Conservation (phyloP, 2,797 vertebrate genomes). For the Sternotherus odoratus region DNA sequence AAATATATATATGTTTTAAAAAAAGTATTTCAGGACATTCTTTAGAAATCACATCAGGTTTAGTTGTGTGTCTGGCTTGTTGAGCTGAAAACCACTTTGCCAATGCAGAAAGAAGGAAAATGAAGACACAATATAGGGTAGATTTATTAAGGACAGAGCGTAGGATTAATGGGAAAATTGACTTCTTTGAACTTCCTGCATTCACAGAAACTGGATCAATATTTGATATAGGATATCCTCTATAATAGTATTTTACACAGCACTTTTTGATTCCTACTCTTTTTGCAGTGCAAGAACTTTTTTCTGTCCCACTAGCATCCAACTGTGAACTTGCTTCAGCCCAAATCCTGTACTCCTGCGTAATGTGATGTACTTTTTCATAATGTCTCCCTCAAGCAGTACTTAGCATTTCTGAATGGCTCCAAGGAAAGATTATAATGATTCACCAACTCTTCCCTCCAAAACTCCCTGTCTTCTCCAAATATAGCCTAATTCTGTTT, state of each 20-base stretch:
- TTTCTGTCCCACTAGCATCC: neutral
- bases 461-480: neutral
- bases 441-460: neutral
- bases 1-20: neutral
- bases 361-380: neutral
- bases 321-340: neutral
- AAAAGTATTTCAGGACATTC: slow-evolving; percentile 6
- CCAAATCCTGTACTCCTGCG: neutral
- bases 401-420: neutral
- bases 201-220: slow-evolving; percentile 44
- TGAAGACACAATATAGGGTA: slow-evolving; percentile 12
- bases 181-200: slow-evolving; percentile 43
- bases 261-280: slow-evolving; percentile 35
- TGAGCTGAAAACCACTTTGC: slow-evolving; percentile 31
- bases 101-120: slow-evolving; percentile 2
- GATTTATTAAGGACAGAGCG: slow-evolving; percentile 21
- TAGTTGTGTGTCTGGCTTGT: slow-evolving; percentile 5
- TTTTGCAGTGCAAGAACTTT: neutral
- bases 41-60: slow-evolving; percentile 35
- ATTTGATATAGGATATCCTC: slow-evolving; percentile 37
- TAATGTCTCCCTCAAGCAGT: neutral
- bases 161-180: slow-evolving; percentile 29
- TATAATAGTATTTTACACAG: slow-evolving; percentile 12
- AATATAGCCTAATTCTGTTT: neutral
- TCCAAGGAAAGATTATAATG: neutral